Conservation (phyloP, 92 coral and sea anemone genomes). For the Metridium senile region DNA sequence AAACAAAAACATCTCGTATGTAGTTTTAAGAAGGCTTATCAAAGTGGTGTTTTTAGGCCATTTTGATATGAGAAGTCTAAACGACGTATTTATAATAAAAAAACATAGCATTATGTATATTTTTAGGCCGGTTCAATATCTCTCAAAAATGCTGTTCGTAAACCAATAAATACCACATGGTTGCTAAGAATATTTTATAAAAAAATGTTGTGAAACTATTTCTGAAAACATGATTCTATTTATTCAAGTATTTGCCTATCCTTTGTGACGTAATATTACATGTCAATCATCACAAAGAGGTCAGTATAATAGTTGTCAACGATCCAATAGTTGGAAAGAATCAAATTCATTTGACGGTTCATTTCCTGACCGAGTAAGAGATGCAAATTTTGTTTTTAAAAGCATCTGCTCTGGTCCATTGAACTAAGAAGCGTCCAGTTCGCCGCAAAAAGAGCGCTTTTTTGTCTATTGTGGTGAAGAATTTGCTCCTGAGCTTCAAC, state of each 20-base stretch:
- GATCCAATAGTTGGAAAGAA: slow-evolving; percentile 28
- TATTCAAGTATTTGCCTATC: neutral
- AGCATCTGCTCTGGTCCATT: slow-evolving; percentile 15
- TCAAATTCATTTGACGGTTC: slow-evolving; percentile 28
- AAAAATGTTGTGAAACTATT: too few species aligned
- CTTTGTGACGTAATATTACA: slow-evolving; percentile 5
- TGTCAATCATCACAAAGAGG: slow-evolving; percentile 27
- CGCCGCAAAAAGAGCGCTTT: neutral
- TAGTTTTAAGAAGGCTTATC: too few species aligned
- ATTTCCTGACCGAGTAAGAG: slow-evolving; percentile 24
- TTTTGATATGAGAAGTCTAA: too few species aligned
- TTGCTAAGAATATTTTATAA: too few species aligned
- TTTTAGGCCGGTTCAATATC: too few species aligned
- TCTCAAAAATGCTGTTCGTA: too few species aligned
- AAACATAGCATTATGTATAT: too few species aligned
- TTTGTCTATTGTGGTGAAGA: neutral
- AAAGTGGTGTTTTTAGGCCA: too few species aligned
- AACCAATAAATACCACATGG: too few species aligned
- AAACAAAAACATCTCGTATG: too few species aligned
- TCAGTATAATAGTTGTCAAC: neutral
- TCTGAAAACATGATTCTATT: too few species aligned
- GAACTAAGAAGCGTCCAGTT: neutral
- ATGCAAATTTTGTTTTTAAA: slow-evolving; percentile 26
- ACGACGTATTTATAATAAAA: too few species aligned
- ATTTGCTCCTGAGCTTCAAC: neutral